Evolutionary conservation across 2,888 invertebrate genomes (phyloP), one percentile per base, ranked within the genome.

Genomic region (Ceriagrion tenellum): DNA sequence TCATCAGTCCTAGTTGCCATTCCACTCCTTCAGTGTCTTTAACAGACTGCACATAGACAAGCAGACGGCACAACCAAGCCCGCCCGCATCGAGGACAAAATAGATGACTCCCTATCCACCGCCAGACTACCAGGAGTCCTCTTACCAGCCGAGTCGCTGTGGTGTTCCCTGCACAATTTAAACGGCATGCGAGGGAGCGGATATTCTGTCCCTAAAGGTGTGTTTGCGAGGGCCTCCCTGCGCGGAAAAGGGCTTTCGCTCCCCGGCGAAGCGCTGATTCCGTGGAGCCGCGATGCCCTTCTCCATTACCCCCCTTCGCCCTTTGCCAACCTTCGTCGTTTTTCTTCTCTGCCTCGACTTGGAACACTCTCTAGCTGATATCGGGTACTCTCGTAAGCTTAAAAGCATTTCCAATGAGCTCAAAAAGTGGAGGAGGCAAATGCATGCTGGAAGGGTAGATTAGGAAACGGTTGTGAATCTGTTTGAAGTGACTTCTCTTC

Each of bases 71-170:
- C 69, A n/a, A 23, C 30, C 35, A 26, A 23, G 35, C 30, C 59
- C 69, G 69, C 20, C 20, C 20, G 69, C n/a, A 47, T 4, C 47
- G 47, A 47, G 6, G n/a, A 4, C n/a, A 16, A 35, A 81, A 81
- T 81, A 81, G 81, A 81, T 81, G 81, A 35, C 81, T 81, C 81
- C n/a, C 81, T 81, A 81, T 81, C 81, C 35, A 1, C 81, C 13
- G 35, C 35, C 81, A 26, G 12, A 12, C 81, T 30, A 8, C n/a
- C n/a, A 12, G 69, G 69, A 69, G 12, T 69, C 81, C 35, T 35
- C 81, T 13, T 35, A 23, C 81, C 81, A n/a, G 8, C 69, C n/a
- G 3, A 81, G 81, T 35, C 13, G 81, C 16, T 30, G 35, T 23
- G 18, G 35, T 35, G 81, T 26, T 81, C 81, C 81, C 26, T 35